Evolutionary conservation across 2,888 invertebrate species (phyloP).

Genomic region (Cryptus armator): DNA sequence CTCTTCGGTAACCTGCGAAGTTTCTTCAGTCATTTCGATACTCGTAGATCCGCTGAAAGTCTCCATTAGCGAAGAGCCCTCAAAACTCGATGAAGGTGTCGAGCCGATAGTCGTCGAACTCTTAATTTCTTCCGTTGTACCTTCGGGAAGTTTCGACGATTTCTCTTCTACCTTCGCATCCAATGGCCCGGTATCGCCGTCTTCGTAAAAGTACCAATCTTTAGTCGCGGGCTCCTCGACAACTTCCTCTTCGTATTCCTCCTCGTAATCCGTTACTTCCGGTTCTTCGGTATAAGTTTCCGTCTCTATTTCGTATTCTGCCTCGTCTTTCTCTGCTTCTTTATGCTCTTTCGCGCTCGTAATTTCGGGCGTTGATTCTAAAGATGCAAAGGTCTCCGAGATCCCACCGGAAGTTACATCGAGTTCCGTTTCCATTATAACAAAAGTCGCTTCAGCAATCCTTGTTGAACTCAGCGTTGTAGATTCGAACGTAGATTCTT

Average conservation of each 20-base stretch:
- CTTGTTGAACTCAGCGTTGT: not conserved
- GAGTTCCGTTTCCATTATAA: conserved; percentile 31
- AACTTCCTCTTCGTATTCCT: conserved; percentile 44
- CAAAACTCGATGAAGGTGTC: conserved; percentile 2
- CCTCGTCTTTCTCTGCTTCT: not conserved
- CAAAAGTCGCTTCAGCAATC: conserved; percentile 1
- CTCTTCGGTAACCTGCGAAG: not conserved
- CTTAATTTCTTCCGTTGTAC: not conserved
- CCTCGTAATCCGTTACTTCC: conserved; percentile 44
- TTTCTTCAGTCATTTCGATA: not conserved
- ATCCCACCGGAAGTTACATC: not conserved
- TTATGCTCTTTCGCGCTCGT: not conserved
- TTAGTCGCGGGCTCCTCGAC: conserved; percentile 9
- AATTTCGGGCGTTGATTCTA: not conserved
- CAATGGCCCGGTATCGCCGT: conserved; percentile 24
- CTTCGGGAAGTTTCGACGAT: not conserved
- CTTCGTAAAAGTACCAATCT: conserved; percentile 41
- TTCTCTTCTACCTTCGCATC: not conserved
- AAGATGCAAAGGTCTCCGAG: not conserved
- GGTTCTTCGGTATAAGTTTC: conserved; percentile 45
- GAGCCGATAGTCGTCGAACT: not conserved
- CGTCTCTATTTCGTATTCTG: conserved; percentile 37
- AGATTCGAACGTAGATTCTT: not conserved
- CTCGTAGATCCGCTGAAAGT: not conserved
- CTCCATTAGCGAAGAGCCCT: conserved; percentile 1